Percentiles rank a stretch among this genome's conserved stretches.
These are phyloP conservation scores for Philonicus albiceps DNA, from an alignment of 2,888 invertebrate genomes.

Conservation along the genomic window DNA sequence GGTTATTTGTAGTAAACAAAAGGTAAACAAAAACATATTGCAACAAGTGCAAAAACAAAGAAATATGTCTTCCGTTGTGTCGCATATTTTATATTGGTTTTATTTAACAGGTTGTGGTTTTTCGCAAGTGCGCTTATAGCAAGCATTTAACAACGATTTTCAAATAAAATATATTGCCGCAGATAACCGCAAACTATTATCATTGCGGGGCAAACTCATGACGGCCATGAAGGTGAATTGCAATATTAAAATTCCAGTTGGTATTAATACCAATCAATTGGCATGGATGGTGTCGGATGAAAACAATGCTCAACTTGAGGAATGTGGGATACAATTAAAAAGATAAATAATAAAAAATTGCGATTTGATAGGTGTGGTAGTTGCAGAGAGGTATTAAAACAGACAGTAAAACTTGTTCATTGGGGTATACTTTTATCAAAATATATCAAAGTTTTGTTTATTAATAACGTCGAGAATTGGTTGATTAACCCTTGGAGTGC, in stretches of 20 bases:
- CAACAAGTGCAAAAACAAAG: neutral
- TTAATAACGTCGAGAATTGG: no score
- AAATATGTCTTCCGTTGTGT: neutral
- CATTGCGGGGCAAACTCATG: neutral
- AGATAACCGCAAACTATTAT: neutral
- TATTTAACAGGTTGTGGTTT: neutral
- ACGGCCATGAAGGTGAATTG: neutral
- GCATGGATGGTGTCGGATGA: neutral
- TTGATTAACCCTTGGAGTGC: no score
- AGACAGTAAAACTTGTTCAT: neutral
- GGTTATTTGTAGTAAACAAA: neutral
- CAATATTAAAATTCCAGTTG: neutral
- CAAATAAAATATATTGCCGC: neutral
- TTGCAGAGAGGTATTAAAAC: neutral
- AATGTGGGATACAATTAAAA: neutral
- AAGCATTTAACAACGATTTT: neutral
- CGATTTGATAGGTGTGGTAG: neutral
- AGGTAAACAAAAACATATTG: neutral
- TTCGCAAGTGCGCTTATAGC: neutral
- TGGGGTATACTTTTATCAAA: no score
- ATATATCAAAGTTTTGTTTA: no score
- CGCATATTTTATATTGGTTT: neutral
- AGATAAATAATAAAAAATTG: neutral
- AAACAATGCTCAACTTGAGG: neutral
- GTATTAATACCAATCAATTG: neutral